Evolutionary conservation across 1,140 invertebrate species (phyloP).

Genomic region (Drosophila melanica): DNA sequence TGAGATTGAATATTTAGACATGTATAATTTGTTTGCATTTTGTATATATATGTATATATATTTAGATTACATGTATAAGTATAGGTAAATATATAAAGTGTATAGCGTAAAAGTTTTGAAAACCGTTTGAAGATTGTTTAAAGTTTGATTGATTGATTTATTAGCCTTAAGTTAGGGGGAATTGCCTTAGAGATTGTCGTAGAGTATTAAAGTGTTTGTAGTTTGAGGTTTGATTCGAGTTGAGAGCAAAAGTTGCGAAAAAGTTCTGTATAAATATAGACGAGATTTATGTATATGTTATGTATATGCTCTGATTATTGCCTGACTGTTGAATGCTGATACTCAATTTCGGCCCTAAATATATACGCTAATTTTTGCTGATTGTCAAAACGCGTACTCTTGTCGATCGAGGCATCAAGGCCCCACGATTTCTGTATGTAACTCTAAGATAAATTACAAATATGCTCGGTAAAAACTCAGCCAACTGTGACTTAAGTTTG

Average conservation of each 20-base stretch:
- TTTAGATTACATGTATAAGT: conserved; percentile 35
- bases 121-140: conserved; percentile 75
- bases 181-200: conserved; percentile 74
- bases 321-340: conserved; percentile 41
- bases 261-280: conserved; percentile 68
- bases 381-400: conserved; percentile 84
- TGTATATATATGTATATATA: conserved; percentile 10
- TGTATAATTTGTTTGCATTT: conserved; percentile 29
- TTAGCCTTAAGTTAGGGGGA: conserved; percentile 54
- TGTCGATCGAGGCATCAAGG: conserved; percentile 68
- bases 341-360: conserved; percentile 46
- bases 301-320: conserved; percentile 31
- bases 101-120: conserved; percentile 68
- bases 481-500: conserved; percentile 13
- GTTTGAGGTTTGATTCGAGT: conserved; percentile 64
- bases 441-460: conserved; percentile 38
- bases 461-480: conserved; percentile 25
- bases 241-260: conserved; percentile 70
- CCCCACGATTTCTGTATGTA: conserved; percentile 56
- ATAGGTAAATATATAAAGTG: conserved; percentile 37
- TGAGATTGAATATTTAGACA: conserved; percentile 53
- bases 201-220: conserved; percentile 45
- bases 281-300: conserved; percentile 25
- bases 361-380: conserved; percentile 83
- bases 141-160: conserved; percentile 68